Conservation (phyloP, 1,140 invertebrate species). For the Drosophila lacertosa region DNA sequence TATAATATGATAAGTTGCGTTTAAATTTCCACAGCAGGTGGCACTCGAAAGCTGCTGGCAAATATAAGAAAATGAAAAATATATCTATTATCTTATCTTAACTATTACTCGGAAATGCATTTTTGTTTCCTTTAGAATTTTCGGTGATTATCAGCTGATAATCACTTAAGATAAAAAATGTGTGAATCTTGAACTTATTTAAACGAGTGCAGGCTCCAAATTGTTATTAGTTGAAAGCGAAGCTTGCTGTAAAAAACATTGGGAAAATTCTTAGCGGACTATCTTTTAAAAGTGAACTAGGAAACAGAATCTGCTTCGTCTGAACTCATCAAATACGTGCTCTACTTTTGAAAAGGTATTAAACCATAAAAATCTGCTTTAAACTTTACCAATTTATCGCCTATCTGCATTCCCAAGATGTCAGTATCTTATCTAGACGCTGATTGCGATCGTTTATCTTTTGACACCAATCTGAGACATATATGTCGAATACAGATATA, state of each 20-base stretch:
- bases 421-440: constrained; percentile 23
- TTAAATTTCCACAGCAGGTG: neutral
- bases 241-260: too few species aligned
- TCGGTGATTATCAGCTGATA: too few species aligned
- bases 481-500: constrained; percentile 1
- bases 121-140: neutral
- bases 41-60: neutral
- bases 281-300: too few species aligned
- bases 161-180: too few species aligned
- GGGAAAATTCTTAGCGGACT: too few species aligned
- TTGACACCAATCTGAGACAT: constrained; percentile 21
- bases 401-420: neutral
- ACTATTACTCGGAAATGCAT: neutral
- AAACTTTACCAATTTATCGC: neutral
- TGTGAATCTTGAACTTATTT: too few species aligned
- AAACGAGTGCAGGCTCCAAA: too few species aligned
- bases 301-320: neutral
- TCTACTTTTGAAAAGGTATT: too few species aligned
- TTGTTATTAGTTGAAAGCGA: too few species aligned
- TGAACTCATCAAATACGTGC: too few species aligned
- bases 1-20: neutral
- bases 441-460: constrained; percentile 18
- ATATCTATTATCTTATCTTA: neutral
- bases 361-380: neutral
- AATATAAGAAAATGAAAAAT: neutral